A percentile compares a stretch with the other conserved stretches of the same genome.
Evolutionary conservation across 2,888 invertebrate genomes (phyloP).

Genomic region (Protula sp.): DNA sequence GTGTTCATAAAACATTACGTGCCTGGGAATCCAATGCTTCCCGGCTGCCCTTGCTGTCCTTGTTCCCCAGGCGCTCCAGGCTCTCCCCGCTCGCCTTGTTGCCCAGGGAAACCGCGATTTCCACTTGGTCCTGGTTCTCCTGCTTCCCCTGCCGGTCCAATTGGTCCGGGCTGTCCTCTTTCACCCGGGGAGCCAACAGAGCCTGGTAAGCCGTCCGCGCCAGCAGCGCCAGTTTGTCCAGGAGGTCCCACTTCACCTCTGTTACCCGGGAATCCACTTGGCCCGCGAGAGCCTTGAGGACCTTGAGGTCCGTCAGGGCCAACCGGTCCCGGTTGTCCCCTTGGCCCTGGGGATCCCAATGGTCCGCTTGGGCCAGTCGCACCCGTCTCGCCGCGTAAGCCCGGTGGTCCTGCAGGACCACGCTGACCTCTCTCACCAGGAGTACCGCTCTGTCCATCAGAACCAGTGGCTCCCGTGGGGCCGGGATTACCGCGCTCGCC

Average conservation of each 20-base stretch:
- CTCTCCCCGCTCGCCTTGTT: slow-evolving; percentile 11
- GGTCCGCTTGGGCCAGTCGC: slow-evolving; percentile 33
- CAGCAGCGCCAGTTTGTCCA: slow-evolving; percentile 8
- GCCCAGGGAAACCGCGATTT: slow-evolving; percentile 62
- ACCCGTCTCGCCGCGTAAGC: slow-evolving; percentile 32
- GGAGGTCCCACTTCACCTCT: slow-evolving; percentile 16
- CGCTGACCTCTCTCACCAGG: slow-evolving; percentile 19
- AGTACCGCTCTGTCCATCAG: slow-evolving; percentile 7
- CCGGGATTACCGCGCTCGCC: slow-evolving; percentile 7
- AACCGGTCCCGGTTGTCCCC: not conserved
- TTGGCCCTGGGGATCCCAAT: not conserved
- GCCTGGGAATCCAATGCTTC: too few species aligned
- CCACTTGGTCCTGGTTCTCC: not conserved
- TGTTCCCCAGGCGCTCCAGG: slow-evolving; percentile 11
- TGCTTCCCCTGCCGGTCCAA: slow-evolving; percentile 6
- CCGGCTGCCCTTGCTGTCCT: not conserved
- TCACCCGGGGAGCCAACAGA: not conserved
- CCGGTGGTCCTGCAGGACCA: slow-evolving; percentile 24
- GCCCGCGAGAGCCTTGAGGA: slow-evolving; percentile 9
- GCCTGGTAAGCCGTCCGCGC: not conserved
- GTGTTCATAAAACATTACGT: too few species aligned
- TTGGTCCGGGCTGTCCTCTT: slow-evolving; percentile 6
- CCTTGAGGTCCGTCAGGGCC: slow-evolving; percentile 12
- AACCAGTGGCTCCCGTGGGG: slow-evolving; percentile 9
- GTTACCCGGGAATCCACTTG: slow-evolving; percentile 3